Conservation (phyloP, 2,797 vertebrate species). For the Centropyge bicolor region DNA sequence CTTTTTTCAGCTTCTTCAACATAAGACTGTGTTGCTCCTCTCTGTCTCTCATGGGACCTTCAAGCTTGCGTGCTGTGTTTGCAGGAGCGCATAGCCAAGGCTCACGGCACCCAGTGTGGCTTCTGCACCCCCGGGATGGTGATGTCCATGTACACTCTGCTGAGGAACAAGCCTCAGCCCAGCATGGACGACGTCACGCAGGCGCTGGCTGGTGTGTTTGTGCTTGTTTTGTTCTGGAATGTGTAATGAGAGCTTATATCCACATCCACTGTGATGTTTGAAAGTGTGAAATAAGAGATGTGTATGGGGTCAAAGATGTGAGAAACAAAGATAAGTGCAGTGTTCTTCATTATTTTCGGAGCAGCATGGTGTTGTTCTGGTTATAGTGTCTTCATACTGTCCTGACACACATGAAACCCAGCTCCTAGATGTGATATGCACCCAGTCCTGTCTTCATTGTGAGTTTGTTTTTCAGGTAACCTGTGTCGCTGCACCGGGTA, state of each 20-base stretch:
- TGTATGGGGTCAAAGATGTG: background rate
- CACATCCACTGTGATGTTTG: background rate
- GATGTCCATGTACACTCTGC: constrained; percentile 93
- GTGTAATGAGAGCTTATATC: background rate
- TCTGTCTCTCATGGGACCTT: background rate
- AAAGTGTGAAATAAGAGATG: background rate
- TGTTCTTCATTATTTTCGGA: no score
- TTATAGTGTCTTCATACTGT: background rate
- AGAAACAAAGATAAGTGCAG: no score
- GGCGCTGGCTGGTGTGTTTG: constrained; percentile 82
- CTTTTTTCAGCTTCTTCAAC: no score
- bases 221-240: background rate
- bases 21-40: no score
- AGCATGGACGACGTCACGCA: constrained; percentile 86
- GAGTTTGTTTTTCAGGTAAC: constrained; percentile 75
- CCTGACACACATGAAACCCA: background rate
- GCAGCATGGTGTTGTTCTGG: no score
- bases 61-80: constrained; percentile 14
- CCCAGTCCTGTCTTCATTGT: background rate
- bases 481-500: constrained; percentile 87
- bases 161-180: constrained; percentile 89
- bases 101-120: constrained; percentile 93
- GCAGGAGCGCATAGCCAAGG: constrained; percentile 92
- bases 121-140: constrained; percentile 97
- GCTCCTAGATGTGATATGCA: no score